These are phyloP conservation scores for Ctenochaetus hawaiiensis DNA, from an alignment of 2,797 vertebrate species.

Conservation along the genomic window DNA sequence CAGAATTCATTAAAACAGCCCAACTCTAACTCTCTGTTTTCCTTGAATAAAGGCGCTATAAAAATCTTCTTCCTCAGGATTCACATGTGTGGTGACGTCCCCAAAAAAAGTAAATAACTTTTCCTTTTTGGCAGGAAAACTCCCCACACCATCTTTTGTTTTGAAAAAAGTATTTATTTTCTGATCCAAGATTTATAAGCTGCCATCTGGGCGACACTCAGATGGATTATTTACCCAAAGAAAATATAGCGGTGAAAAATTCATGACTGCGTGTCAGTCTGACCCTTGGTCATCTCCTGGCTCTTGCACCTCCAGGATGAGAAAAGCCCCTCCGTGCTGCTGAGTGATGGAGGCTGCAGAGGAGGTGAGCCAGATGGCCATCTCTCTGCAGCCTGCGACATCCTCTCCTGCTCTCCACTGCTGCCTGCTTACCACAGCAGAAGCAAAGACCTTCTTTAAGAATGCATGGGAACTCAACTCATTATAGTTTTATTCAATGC, in stretches of 20 bases:
- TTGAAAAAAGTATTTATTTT: constrained; percentile 78
- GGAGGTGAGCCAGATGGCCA: constrained; percentile 58
- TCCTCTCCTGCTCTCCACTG: constrained; percentile 55
- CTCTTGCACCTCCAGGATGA: constrained; percentile 69
- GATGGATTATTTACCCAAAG: constrained; percentile 83
- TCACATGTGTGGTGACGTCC: constrained; percentile 25
- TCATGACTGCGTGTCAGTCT: constrained; percentile 77
- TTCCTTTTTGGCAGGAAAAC: constrained; percentile 31
- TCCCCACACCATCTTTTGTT: constrained; percentile 43
- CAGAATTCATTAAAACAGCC: constrained; percentile 16
- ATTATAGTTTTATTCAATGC: background rate
- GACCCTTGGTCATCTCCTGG: constrained; percentile 77
- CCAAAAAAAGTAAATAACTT: constrained; percentile 29
- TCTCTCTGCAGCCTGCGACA: constrained; percentile 68
- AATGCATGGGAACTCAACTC: background rate
- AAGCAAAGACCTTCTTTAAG: constrained; percentile 46
- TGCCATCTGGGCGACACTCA: constrained; percentile 71
- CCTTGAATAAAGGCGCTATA: constrained; percentile 10
- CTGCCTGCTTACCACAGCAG: constrained; percentile 60
- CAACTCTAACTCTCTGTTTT: constrained; percentile 1
- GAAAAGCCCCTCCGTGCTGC: constrained; percentile 75
- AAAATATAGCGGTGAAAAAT: constrained; percentile 84
- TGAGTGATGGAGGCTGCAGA: constrained; percentile 78
- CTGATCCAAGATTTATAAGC: constrained; percentile 79
- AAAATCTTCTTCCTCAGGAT: constrained; percentile 19